Evolutionary conservation across 2,797 vertebrate species (phyloP).

Genomic region (Anguilla anguilla): DNA sequence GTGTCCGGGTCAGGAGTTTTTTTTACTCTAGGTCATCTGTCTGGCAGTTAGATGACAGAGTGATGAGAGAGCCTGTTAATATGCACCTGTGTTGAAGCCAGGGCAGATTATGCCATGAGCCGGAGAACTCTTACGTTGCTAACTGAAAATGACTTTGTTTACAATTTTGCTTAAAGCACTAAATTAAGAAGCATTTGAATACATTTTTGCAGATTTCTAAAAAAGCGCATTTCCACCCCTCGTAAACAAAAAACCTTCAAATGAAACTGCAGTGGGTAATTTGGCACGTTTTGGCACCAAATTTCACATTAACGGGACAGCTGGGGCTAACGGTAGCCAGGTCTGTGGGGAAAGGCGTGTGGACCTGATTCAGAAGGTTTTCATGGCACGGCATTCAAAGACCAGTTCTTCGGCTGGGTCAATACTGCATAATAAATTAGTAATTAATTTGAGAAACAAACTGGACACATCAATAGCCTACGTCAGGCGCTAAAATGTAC

Average conservation of each 20-base stretch:
- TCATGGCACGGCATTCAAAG: not conserved
- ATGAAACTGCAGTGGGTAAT: not conserved
- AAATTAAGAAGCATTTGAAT: not conserved
- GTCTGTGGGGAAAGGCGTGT: not conserved
- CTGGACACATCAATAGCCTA: not conserved
- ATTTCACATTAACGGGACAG: not conserved
- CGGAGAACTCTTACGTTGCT: not conserved
- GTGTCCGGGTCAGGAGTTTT: no score
- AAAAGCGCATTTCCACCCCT: not conserved
- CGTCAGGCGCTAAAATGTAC: not conserved
- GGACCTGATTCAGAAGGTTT: not conserved
- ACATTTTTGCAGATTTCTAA: not conserved
- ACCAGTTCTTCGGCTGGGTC: not conserved
- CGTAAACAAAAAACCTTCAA: not conserved
- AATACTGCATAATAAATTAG: not conserved
- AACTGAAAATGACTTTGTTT: not conserved
- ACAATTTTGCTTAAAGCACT: not conserved
- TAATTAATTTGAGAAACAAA: not conserved
- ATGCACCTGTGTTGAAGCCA: not conserved
- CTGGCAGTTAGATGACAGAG: not conserved
- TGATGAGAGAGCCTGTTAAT: not conserved
- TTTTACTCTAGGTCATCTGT: not conserved
- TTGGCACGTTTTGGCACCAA: constrained; percentile 8
- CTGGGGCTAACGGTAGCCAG: not conserved
- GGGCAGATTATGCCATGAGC: not conserved